Evolutionary conservation across 2,113 vertebrate species (phyloP).

Genomic region (Columba janthina): DNA sequence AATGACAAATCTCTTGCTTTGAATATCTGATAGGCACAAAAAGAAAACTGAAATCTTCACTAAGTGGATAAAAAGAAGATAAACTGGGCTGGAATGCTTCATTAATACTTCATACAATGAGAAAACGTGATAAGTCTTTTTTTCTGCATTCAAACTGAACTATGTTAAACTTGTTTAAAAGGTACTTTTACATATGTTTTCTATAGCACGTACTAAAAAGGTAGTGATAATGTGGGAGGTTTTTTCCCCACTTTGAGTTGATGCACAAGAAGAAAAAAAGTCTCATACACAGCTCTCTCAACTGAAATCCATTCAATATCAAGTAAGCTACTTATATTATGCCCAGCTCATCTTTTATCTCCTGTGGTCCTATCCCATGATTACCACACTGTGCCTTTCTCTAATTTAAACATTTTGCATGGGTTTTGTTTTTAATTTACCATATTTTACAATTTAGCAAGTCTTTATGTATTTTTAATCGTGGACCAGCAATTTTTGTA

Average conservation of each 20-base stretch:
- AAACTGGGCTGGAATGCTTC: neutral
- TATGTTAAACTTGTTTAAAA: neutral
- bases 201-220: neutral
- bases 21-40: neutral
- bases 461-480: neutral
- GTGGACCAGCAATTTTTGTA: neutral
- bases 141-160: neutral
- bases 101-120: neutral
- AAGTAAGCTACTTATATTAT: neutral
- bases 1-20: neutral
- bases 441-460: neutral
- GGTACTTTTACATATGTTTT: neutral
- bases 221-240: neutral
- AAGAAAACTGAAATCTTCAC: neutral
- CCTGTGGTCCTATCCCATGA: neutral
- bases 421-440: neutral
- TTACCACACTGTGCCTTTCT: neutral
- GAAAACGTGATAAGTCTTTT: neutral
- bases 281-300: neutral
- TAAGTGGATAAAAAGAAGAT: neutral
- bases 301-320: neutral
- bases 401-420: neutral
- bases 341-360: neutral
- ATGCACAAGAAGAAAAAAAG: neutral
- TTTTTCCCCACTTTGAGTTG: neutral